phyloP scores from a whole-genome alignment of 1,140 invertebrate species.

The Atta texana region DNA sequence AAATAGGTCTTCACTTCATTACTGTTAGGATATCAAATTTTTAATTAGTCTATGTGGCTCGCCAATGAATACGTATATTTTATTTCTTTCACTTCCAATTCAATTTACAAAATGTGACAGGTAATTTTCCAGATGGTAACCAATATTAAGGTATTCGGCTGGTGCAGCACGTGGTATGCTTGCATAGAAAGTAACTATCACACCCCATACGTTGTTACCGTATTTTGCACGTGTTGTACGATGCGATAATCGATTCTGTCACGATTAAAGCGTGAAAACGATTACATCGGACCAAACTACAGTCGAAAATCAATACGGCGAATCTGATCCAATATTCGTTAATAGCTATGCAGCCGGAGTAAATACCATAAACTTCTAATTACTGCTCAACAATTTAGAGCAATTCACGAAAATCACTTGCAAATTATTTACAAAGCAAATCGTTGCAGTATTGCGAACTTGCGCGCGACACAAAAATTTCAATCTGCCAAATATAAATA shows the following conservation, averaged over 20 bases:
- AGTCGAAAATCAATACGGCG: conserved; percentile 44
- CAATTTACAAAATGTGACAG: conserved; percentile 22
- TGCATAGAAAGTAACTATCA: conserved; percentile 29
- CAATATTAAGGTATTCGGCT: conserved; percentile 33
- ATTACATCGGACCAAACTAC: conserved; percentile 25
- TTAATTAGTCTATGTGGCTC: conserved; percentile 21
- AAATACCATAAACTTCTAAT: conserved; percentile 54
- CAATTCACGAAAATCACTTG: conserved; percentile 51
- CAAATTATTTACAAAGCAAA: conserved; percentile 37
- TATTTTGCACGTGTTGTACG: conserved; percentile 28
- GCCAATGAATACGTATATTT: conserved; percentile 32
- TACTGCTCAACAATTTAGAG: conserved; percentile 31
- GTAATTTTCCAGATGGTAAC: conserved; percentile 22
- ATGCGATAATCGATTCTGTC: conserved; percentile 30
- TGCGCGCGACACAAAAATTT: background rate
- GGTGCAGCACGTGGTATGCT: conserved; percentile 13
- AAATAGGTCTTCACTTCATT: background rate
- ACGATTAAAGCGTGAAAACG: conserved; percentile 47
- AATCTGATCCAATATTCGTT: conserved; percentile 57
- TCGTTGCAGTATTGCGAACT: background rate
- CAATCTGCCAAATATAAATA: background rate
- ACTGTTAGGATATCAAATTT: background rate
- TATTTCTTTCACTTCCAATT: conserved; percentile 6
- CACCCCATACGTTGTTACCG: background rate
- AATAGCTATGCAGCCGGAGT: conserved; percentile 30